Base-by-base conservation (phyloP, 1,140 invertebrate species). In the Ctenoplectra terminalis region DNA sequence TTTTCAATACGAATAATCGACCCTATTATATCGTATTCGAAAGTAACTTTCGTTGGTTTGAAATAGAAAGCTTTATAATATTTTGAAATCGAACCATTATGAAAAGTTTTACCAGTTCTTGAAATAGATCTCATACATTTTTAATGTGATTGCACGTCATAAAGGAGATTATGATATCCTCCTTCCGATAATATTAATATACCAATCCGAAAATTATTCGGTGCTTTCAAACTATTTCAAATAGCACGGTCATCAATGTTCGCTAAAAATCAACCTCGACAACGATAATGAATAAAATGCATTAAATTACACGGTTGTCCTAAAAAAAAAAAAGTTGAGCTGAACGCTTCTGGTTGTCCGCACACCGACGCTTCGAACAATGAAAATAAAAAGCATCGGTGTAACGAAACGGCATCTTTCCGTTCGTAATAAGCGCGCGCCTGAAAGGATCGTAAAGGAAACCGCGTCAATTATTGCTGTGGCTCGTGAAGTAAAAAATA, bases 321-420 rank as follows among this genome's bases (percentile, higher is more conserved):
- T 46, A 46, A 43, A 63, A 48, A 63, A 43, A 43, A 52, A 48
- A 52, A 64, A 40, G 34, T 43, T 43, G 23, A 48, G 43, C 23
- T 17, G 34, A 17, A 17, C 54, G 46, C 15, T 79, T 79, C 77
- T 79, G 72, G 43, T 40, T 15, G 43, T 26, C 13, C 6, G 31
- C n/a, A 20, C 31, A 15, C 26, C 43, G 4, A 29, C 34, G 11
- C 37, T 34, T 58, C 26, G 74, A 3, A 29, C 13, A 1, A 0
- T 13, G 56, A 0, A 31, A 63, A 52, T 73, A 80, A 80, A 54
- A 73, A 15, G 15, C 48, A 34, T 20, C 58, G 58, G 48, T 72
- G 70, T 50, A 73, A 80, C 77, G 77, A 80, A 63, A 80, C 67
- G 69, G 46, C 56, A 72, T 79, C 46, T 61, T 71, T n/a, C 54